Base-by-base conservation (phyloP, 2,888 invertebrate species). In the Watsonalla binaria region DNA sequence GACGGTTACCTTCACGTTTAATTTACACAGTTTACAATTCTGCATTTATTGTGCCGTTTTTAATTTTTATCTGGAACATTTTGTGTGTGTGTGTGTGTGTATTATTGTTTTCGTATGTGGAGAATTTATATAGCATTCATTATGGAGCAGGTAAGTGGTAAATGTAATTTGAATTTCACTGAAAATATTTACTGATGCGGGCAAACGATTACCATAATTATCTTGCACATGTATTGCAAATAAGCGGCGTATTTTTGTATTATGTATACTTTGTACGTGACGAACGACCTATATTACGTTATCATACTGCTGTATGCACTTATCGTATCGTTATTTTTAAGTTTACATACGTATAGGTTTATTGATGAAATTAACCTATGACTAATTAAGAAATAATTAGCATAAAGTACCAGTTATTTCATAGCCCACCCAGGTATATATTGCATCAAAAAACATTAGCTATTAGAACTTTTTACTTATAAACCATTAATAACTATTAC, bases 71-170 rank as follows among this genome's bases (percentile, higher is more conserved):
- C 57, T 59, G 49, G n/a, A 37, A 46, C 39, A 48, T 51, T 57
- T 14, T 53, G 52, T 54, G 35, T 51, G 47, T 54, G 54, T 58
- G 57, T 59, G n/a, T n/a, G n/a, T n/a, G n/a, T n/a, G n/a, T 47
- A 56, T 15, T 56, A 52, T 51, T 49, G 11, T 42, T 5, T 37
- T 15, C 59, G 24, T 24, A 24, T 24, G 70, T 75, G 72, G 78
- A 80, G 79, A 78, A 76, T 76, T 72, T 72, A 76, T 49, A 49
- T 64, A 73, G 71, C 72, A 56, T 60, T 46, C 64, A 52, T n/a
- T 47, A 52, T 54, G 72, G 71, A 66, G 46, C 58, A 57, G 76
- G 76, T 77, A 67, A 77, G 76, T 74, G 47, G 55, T 59, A 60
- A 67, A 53, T 60, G 50, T 33, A 15, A 8, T 42, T 15, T 46